Evolutionary conservation across 2,797 vertebrate genomes (phyloP).

Genomic region (Zenarchopterus dispar): DNA sequence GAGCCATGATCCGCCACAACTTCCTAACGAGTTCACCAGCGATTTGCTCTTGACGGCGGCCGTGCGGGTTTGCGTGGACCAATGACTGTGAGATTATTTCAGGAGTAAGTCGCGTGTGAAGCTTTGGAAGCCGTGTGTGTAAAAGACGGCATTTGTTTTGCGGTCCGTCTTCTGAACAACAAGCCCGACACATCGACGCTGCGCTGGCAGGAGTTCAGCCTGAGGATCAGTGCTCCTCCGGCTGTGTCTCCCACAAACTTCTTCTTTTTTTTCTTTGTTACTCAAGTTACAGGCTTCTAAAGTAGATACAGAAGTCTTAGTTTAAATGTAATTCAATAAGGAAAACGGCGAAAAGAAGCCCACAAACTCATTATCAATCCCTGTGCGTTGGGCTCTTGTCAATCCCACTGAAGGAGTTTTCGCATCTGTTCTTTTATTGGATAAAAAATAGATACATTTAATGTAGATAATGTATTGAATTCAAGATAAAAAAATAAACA

Average conservation of each 20-base stretch:
- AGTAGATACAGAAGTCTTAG: neutral
- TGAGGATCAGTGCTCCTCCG: constrained; percentile 23
- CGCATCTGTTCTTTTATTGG: too few species aligned
- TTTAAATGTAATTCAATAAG: neutral
- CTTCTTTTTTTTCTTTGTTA: constrained; percentile 1
- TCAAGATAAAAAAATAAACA: too few species aligned
- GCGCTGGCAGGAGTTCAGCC: constrained; percentile 28
- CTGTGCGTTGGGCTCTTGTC: too few species aligned
- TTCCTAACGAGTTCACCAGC: constrained; percentile 68
- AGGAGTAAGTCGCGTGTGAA: neutral
- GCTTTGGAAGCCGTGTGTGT: neutral
- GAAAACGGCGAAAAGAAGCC: neutral
- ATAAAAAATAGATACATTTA: too few species aligned
- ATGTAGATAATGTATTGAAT: too few species aligned
- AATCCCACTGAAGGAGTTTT: too few species aligned
- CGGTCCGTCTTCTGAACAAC: neutral
- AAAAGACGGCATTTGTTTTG: neutral
- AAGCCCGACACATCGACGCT: constrained; percentile 39
- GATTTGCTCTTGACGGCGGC: constrained; percentile 16
- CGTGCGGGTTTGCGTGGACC: constrained; percentile 33
- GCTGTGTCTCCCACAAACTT: constrained; percentile 5
- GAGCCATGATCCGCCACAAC: constrained; percentile 63
- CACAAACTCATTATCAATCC: too few species aligned
- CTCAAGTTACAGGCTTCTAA: neutral
- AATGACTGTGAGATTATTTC: neutral